phyloP scores from a whole-genome alignment of 2,113 vertebrate species.

The Hiodon alosoides region DNA sequence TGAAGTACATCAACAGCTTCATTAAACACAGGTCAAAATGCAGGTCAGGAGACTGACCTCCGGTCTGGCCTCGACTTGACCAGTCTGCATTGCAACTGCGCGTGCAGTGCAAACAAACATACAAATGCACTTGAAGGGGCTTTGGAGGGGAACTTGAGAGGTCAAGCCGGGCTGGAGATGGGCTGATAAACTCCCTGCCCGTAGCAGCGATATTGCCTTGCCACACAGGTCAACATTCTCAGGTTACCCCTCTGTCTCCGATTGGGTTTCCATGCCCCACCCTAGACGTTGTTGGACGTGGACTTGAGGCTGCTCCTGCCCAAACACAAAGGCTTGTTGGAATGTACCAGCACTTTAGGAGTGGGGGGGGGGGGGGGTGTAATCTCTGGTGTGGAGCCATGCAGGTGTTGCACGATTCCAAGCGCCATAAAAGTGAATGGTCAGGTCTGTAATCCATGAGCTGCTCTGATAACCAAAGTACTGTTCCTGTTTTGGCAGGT shows the following conservation, averaged over 20 bases:
- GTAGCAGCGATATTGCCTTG: constrained; percentile 29
- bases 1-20: constrained; percentile 7
- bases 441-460: not conserved
- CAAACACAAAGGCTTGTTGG: constrained; percentile 51
- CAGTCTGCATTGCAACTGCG: not conserved
- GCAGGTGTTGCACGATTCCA: constrained; percentile 56
- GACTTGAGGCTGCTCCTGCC: constrained; percentile 49
- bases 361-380: constrained; percentile 43
- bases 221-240: constrained; percentile 29
- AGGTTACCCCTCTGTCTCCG: constrained; percentile 37
- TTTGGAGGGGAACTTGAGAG: not conserved
- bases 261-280: constrained; percentile 51
- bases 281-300: constrained; percentile 48
- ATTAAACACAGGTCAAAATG: not conserved
- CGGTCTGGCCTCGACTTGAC: too few relatives aligned
- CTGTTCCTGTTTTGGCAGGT: not conserved
- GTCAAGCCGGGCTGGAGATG: constrained; percentile 19
- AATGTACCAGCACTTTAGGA: constrained; percentile 53
- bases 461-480: not conserved
- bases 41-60: not conserved
- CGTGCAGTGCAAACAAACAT: constrained; percentile 8
- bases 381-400: constrained; percentile 52
- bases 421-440: constrained; percentile 42
- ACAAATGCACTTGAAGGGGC: constrained; percentile 16
- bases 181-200: constrained; percentile 15